Conservation (phyloP, 2,888 invertebrate genomes). For the Brachyopa scutellaris region DNA sequence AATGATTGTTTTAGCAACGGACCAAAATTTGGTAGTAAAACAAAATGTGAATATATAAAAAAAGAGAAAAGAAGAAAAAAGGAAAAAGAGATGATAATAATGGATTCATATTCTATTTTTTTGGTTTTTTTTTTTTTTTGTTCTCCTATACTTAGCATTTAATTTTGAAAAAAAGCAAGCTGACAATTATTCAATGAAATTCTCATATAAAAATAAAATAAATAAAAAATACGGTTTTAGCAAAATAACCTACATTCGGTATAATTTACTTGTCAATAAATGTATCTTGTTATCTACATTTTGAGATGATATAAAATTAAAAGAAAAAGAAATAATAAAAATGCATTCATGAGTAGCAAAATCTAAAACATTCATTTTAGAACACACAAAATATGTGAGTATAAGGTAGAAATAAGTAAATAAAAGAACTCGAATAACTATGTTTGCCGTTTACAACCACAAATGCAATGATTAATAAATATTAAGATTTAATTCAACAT, state of each 20-base stretch:
- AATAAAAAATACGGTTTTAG: not conserved
- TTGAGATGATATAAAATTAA: conserved; percentile 15
- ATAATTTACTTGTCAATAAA: conserved; percentile 9
- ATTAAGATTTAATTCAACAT: conserved; percentile 24
- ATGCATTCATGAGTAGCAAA: conserved; percentile 43
- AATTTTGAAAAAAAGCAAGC: conserved; percentile 29
- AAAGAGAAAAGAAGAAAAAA: conserved; percentile 73
- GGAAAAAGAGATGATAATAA: conserved; percentile 72
- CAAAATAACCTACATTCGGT: conserved; percentile 15
- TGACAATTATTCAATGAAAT: conserved; percentile 12
- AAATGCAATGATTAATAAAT: conserved; percentile 44
- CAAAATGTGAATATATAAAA: conserved; percentile 68
- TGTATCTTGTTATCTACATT: conserved; percentile 46
- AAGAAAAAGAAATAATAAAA: not conserved
- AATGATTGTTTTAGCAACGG: conserved; percentile 66
- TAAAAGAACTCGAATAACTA: conserved; percentile 1
- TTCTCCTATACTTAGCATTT: conserved; percentile 44
- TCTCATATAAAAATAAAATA: not conserved
- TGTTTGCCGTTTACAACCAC: conserved; percentile 48
- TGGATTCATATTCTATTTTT: conserved; percentile 40
- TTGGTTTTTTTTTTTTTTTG: conserved; percentile 20
- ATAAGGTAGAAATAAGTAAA: not conserved
- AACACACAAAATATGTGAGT: conserved; percentile 35
- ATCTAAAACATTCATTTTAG: conserved; percentile 33
- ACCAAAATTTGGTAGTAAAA: conserved; percentile 61